Evolutionary conservation across 2,113 vertebrate species (phyloP).

Genomic region (Tympanuchus pallidicinctus): DNA sequence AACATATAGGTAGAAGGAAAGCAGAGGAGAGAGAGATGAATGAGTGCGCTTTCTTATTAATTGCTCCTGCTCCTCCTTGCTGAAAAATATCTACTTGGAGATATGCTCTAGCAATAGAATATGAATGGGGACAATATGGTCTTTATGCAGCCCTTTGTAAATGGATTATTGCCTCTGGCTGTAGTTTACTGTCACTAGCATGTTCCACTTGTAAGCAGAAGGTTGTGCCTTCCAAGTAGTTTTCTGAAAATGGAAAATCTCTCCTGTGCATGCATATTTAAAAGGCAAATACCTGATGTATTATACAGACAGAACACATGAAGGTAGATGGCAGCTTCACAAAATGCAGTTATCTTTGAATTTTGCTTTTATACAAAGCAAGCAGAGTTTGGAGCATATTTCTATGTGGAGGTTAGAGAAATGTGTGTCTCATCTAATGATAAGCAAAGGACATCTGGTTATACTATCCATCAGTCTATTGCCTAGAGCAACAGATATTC

Average conservation of each 20-base stretch:
- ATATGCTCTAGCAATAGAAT: constrained; percentile 5
- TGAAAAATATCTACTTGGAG: background rate
- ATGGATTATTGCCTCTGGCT: constrained; percentile 38
- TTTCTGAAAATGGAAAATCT: constrained; percentile 38
- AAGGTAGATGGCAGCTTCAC: background rate
- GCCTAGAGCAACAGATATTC: constrained; percentile 55
- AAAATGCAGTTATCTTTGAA: background rate
- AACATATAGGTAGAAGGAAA: background rate
- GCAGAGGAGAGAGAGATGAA: background rate
- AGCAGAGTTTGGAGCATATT: background rate
- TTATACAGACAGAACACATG: background rate
- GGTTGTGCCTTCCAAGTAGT: constrained; percentile 30
- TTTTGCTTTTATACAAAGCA: background rate
- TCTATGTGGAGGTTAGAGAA: constrained; percentile 11
- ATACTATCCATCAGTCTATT: constrained; percentile 2
- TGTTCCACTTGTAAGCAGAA: constrained; percentile 15
- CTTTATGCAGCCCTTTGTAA: constrained; percentile 23
- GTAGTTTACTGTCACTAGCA: constrained; percentile 16
- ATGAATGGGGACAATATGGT: background rate
- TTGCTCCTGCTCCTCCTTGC: background rate
- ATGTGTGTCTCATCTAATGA: constrained; percentile 25
- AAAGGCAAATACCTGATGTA: background rate
- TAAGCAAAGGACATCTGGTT: constrained; percentile 55
- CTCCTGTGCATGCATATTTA: background rate
- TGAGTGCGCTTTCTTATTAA: background rate